Evolutionary conservation across 2,113 vertebrate genomes (phyloP).

Genomic region (Cochlearius cochlearius): DNA sequence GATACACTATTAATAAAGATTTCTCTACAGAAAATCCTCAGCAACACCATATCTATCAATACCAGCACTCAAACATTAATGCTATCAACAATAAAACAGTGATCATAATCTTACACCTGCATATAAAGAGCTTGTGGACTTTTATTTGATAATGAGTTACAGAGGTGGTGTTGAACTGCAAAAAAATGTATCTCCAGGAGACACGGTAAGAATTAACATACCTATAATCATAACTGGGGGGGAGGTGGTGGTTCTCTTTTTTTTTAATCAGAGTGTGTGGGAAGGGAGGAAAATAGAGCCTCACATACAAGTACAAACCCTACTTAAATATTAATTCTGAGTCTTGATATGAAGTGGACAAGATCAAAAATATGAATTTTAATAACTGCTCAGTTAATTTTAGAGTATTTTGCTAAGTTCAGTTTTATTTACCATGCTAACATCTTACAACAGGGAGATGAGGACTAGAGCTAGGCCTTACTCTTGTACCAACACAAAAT

Average conservation of each 20-base stretch:
- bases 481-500: background rate
- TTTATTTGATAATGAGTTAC: constrained; percentile 28
- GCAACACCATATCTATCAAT: background rate
- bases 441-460: background rate
- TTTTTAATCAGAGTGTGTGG: background rate
- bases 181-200: background rate
- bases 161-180: background rate
- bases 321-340: background rate
- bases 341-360: background rate
- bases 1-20: constrained; percentile 39
- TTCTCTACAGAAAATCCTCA: constrained; percentile 38
- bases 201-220: background rate
- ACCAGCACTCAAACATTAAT: constrained; percentile 13
- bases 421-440: background rate
- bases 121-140: constrained; percentile 30
- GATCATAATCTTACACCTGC: constrained; percentile 17
- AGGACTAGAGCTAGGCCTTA: background rate
- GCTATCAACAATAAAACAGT: constrained; percentile 16
- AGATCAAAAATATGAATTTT: background rate
- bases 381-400: background rate
- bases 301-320: background rate
- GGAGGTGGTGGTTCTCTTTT: background rate
- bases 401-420: background rate
- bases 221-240: background rate
- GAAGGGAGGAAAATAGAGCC: background rate